These are phyloP conservation scores for Periophthalmus magnuspinnatus DNA, from an alignment of 2,797 vertebrate species.

Conservation along the genomic window DNA sequence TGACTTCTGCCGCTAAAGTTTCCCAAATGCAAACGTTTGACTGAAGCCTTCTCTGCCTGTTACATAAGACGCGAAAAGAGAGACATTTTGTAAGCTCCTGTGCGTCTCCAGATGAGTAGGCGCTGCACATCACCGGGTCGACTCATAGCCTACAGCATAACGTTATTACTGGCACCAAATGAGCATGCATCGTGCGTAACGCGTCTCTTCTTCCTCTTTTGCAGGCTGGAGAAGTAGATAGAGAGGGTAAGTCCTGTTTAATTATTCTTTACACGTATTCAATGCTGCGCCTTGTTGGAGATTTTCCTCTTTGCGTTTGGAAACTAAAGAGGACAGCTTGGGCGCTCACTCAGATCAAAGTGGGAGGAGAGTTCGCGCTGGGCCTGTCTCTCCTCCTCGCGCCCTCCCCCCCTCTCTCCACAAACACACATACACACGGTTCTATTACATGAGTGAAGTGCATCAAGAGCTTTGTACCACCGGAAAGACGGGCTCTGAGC, in stretches of 20 bases:
- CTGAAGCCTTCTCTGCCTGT: constrained; percentile 19
- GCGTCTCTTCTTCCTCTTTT: constrained; percentile 30
- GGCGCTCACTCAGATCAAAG: constrained; percentile 47
- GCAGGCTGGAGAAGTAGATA: constrained; percentile 85
- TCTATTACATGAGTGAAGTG: constrained; percentile 44
- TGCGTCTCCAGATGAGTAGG: neutral
- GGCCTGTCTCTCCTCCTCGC: constrained; percentile 20
- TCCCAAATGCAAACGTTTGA: constrained; percentile 46
- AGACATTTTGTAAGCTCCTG: constrained; percentile 30
- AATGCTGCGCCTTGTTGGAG: constrained; percentile 19
- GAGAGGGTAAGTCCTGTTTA: constrained; percentile 82
- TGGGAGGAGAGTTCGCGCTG: constrained; percentile 61
- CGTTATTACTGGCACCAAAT: constrained; percentile 10
- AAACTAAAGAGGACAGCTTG: constrained; percentile 31
- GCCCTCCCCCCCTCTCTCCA: constrained; percentile 8
- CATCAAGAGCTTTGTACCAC: constrained; percentile 68
- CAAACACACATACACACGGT: constrained; percentile 33
- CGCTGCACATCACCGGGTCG: neutral
- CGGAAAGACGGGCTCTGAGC: constrained; percentile 65
- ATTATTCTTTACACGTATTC: neutral
- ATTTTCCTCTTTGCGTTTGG: constrained; percentile 20
- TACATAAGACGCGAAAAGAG: constrained; percentile 46
- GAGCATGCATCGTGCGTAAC: constrained; percentile 21
- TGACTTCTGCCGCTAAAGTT: constrained; percentile 32
- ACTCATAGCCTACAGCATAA: neutral